Evolutionary conservation across 2,888 invertebrate genomes (phyloP).

Genomic region (Drosophila anomelani): DNA sequence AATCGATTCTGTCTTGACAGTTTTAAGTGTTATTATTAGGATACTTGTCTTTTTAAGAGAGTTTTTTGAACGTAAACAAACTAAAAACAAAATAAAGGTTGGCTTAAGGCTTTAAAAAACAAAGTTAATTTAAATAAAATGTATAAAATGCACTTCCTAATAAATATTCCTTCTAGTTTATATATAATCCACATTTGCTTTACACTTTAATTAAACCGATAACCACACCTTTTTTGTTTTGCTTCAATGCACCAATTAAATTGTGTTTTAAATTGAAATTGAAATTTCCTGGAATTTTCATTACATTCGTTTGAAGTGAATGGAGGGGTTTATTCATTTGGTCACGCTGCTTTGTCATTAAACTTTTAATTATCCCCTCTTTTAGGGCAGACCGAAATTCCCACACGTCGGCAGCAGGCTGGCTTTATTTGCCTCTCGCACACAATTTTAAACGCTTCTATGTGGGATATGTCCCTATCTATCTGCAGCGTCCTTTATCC

Average conservation of each 20-base stretch:
- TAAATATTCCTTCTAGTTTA: no score
- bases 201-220: neutral
- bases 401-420: constrained; percentile 39
- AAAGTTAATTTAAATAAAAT: neutral
- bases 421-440: constrained; percentile 54
- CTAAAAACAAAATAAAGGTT: neutral
- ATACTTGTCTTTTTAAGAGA: neutral
- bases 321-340: constrained; percentile 7
- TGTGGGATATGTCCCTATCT: constrained; percentile 1
- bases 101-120: no score
- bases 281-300: constrained; percentile 29
- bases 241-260: constrained; percentile 4
- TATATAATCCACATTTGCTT: neutral
- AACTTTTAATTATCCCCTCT: constrained; percentile 46
- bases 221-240: neutral
- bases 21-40: neutral
- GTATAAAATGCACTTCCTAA: no score
- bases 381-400: constrained; percentile 40
- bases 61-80: neutral
- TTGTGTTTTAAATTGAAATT: constrained; percentile 34
- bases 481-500: constrained; percentile 1
- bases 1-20: neutral
- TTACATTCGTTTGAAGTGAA: constrained; percentile 4
- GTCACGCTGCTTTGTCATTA: constrained; percentile 41
- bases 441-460: constrained; percentile 55